Conservation (phyloP, 2,797 vertebrate species). For the Thaleichthys pacificus region DNA sequence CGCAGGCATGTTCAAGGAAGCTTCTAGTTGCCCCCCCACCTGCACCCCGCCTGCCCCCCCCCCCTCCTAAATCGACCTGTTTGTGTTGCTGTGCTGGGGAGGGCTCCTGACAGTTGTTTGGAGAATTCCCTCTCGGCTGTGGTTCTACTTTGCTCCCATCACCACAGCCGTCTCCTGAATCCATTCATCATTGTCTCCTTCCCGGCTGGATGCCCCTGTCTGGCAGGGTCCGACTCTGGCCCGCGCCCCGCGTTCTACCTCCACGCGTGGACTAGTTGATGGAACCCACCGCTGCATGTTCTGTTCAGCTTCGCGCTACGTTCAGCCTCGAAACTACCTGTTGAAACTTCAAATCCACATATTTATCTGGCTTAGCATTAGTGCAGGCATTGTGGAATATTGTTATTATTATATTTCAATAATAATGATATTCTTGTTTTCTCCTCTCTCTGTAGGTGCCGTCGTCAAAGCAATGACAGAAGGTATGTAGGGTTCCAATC, state of each 20-base stretch:
- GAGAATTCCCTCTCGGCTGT: constrained; percentile 6
- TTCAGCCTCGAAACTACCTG: too few relatives aligned
- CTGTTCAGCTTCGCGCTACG: too few relatives aligned
- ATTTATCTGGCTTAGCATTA: too few relatives aligned
- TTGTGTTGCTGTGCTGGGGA: constrained; percentile 14
- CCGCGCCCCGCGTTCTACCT: not conserved
- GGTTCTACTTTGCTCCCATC: not conserved
- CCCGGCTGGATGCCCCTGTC: not conserved
- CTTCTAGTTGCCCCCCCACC: not conserved
- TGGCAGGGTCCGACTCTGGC: not conserved
- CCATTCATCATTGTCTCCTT: constrained; percentile 24
- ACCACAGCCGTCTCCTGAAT: not conserved
- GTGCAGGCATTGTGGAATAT: too few relatives aligned
- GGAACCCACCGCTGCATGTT: too few relatives aligned
- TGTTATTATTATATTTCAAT: constrained; percentile 8
- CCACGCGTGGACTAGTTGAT: not conserved
- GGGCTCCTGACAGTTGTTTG: constrained; percentile 10
- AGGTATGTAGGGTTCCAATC: constrained; percentile 31
- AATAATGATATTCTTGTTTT: constrained; percentile 16
- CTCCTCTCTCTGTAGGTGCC: constrained; percentile 27
- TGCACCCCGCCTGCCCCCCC: not conserved
- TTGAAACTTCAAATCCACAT: too few relatives aligned
- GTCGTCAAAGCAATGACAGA: constrained; percentile 40
- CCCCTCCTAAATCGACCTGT: constrained; percentile 9
- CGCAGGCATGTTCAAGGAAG: not conserved